phyloP scores from a whole-genome alignment of 1,140 invertebrate species.

The Matsumurasca onukii region DNA sequence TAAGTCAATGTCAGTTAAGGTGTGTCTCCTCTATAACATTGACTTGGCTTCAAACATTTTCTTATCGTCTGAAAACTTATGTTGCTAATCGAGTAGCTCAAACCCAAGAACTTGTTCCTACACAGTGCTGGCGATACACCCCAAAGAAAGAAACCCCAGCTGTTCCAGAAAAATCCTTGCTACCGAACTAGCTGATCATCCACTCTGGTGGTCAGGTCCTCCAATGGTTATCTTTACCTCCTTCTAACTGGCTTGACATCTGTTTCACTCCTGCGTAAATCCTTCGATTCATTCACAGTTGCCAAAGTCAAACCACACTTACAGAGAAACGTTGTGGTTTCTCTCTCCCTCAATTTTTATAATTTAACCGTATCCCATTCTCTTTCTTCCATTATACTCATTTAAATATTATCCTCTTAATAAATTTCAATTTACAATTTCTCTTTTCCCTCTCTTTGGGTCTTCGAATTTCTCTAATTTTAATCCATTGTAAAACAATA shows the following conservation, averaged over 20 bases:
- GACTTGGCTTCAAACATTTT: constrained; percentile 41
- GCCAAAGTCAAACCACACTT: background rate
- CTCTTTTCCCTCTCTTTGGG: too few relatives aligned
- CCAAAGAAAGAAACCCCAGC: constrained; percentile 48
- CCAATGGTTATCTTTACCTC: background rate
- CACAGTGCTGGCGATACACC: constrained; percentile 48
- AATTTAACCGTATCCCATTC: background rate
- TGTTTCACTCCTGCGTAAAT: constrained; percentile 8
- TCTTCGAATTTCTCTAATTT: too few relatives aligned
- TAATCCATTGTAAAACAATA: too few relatives aligned
- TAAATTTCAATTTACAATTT: too few relatives aligned
- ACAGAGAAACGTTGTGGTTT: too few relatives aligned
- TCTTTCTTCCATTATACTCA: background rate
- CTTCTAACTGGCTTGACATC: constrained; percentile 6
- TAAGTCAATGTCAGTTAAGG: background rate
- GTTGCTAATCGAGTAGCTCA: constrained; percentile 48
- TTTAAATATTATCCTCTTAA: background rate
- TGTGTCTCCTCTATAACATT: constrained; percentile 35
- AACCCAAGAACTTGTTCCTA: constrained; percentile 43
- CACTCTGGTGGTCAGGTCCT: constrained; percentile 36
- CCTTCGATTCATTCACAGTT: constrained; percentile 21
- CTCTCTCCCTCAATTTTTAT: too few relatives aligned
- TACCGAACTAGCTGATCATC: background rate
- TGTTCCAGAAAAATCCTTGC: constrained; percentile 44
- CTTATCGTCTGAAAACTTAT: constrained; percentile 46